These are phyloP conservation scores for Aplochiton taeniatus DNA, from an alignment of 2,797 vertebrate species.

Conservation along the genomic window DNA sequence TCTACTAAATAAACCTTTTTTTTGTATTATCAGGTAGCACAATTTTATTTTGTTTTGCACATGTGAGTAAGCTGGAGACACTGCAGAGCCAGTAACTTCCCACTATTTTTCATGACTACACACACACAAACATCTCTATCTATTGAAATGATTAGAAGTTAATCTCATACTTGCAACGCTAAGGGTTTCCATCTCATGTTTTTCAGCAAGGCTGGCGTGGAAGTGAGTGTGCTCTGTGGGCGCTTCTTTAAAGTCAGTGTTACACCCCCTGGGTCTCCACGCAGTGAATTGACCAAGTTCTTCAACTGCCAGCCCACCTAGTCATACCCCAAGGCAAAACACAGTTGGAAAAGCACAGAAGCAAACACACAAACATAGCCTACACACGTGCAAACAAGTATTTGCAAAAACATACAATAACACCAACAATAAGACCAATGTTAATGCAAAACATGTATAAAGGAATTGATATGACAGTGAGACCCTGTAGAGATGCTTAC, in stretches of 20 bases:
- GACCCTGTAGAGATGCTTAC: slow-evolving; percentile 75
- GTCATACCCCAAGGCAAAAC: slow-evolving; percentile 23
- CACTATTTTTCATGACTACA: no score
- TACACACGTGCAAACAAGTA: neutral
- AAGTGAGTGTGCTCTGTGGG: slow-evolving; percentile 89
- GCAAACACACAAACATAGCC: slow-evolving; percentile 10
- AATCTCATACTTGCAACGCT: slow-evolving; percentile 81
- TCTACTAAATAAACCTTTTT: no score
- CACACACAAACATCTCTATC: no score
- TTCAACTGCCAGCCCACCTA: slow-evolving; percentile 95
- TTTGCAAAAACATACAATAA: no score
- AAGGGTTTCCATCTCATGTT: slow-evolving; percentile 93
- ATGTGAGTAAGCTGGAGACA: no score
- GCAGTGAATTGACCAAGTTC: slow-evolving; percentile 87
- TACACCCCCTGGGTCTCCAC: slow-evolving; percentile 88
- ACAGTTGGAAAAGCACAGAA: neutral
- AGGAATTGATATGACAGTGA: no score
- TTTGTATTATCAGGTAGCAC: no score
- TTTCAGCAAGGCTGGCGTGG: slow-evolving; percentile 89
- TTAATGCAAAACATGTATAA: no score
- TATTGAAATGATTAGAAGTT: slow-evolving; percentile 9
- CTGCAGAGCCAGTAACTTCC: no score
- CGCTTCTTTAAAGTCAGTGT: slow-evolving; percentile 90
- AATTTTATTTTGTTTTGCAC: no score
- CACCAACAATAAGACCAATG: no score